These are phyloP conservation scores for Andricus grossulariae DNA, from an alignment of 1,140 invertebrate genomes.

Conservation along the genomic window DNA sequence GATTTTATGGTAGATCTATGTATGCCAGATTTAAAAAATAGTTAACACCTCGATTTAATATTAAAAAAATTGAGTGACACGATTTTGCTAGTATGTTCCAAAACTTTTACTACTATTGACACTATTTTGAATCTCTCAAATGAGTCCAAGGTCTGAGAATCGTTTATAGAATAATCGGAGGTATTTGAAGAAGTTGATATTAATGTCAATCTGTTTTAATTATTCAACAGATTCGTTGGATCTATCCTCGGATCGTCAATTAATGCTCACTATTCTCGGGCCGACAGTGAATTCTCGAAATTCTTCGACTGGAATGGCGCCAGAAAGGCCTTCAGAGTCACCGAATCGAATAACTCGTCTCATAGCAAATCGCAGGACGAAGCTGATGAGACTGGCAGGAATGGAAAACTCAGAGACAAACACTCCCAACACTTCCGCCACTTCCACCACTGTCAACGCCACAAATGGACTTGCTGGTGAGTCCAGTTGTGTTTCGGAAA, in stretches of 20 bases:
- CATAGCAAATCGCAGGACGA: conserved; percentile 69
- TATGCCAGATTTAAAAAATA: too few species aligned
- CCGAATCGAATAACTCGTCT: conserved; percentile 70
- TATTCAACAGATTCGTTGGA: conserved; percentile 55
- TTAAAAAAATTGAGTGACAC: too few species aligned
- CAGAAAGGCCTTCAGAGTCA: conserved; percentile 64
- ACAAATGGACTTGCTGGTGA: conserved; percentile 7
- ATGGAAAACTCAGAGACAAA: conserved; percentile 48
- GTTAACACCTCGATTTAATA: too few species aligned
- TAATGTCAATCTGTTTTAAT: neutral
- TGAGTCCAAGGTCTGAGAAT: too few species aligned
- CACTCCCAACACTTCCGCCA: neutral
- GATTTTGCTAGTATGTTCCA: too few species aligned
- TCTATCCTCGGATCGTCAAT: conserved; percentile 48
- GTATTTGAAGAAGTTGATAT: too few species aligned
- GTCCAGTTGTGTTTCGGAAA: conserved; percentile 38
- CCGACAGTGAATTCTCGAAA: conserved; percentile 50
- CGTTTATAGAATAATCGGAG: too few species aligned
- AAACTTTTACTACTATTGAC: too few species aligned
- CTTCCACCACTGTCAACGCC: neutral
- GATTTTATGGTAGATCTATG: too few species aligned
- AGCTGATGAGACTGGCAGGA: conserved; percentile 68
- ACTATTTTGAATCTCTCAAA: too few species aligned
- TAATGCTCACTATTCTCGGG: conserved; percentile 59
- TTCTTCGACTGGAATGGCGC: conserved; percentile 44